Conservation (phyloP, 2,113 vertebrate genomes). For the Hystrix brachyura region DNA sequence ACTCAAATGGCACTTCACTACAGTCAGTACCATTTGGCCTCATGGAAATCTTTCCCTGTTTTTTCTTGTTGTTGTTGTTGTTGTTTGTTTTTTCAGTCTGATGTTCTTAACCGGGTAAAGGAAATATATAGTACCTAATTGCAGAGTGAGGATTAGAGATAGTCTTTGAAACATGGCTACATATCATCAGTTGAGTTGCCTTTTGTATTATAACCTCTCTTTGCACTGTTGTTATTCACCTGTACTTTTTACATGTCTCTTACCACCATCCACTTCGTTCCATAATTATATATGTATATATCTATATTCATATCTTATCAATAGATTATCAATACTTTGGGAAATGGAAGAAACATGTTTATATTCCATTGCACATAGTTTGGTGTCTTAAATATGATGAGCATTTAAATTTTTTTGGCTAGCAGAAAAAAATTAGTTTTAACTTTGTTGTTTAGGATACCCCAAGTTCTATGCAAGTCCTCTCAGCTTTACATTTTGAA, state of each 20-base stretch:
- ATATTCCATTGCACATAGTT: neutral
- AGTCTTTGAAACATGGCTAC: neutral
- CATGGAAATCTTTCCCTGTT: neutral
- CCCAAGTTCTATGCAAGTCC: neutral
- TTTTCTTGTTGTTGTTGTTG: neutral
- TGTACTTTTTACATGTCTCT: neutral
- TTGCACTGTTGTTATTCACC: neutral
- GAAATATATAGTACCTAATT: neutral
- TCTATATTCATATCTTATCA: neutral
- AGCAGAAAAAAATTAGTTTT: neutral
- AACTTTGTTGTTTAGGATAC: neutral
- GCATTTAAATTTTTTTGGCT: too few species aligned
- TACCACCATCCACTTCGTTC: neutral
- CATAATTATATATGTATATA: neutral
- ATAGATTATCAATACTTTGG: neutral
- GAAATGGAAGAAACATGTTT: conserved; percentile 17
- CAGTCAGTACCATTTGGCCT: neutral
- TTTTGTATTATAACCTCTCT: too few species aligned
- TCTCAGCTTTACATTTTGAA: conserved; percentile 29
- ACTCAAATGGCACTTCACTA: neutral
- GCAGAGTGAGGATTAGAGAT: neutral
- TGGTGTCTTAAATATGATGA: conserved; percentile 14
- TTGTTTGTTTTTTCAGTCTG: neutral
- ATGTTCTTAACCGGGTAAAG: conserved; percentile 3
- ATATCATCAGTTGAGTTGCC: neutral